Conservation (phyloP, 2,888 invertebrate species). For the Blera fallax region DNA sequence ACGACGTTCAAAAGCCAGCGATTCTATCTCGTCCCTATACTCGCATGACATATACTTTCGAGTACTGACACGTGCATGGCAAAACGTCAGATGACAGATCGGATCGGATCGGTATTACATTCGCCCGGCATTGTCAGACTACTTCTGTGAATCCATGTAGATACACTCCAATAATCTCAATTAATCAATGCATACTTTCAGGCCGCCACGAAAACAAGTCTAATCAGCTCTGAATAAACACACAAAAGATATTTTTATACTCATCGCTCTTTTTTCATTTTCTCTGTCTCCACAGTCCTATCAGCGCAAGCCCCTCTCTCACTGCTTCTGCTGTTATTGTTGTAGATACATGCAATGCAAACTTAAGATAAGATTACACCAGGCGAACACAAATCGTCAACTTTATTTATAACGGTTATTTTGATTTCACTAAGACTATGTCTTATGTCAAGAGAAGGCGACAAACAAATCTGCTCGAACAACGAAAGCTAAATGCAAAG, state of each 20-base stretch:
- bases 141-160: constrained; percentile 11
- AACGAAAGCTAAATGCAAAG: constrained; percentile 61
- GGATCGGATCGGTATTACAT: no score
- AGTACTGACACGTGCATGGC: no score
- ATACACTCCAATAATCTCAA: neutral
- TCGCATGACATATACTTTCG: no score
- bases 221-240: neutral
- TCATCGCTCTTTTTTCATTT: neutral
- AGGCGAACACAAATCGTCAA: constrained; percentile 60
- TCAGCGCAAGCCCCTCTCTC: neutral
- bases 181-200: constrained; percentile 9
- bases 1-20: no score
- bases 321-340: neutral
- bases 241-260: neutral
- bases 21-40: no score
- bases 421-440: constrained; percentile 63
- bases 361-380: constrained; percentile 69
- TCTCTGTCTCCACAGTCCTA: neutral
- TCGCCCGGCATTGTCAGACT: no score
- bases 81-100: no score
- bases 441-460: constrained; percentile 69
- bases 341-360: constrained; percentile 63
- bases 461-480: constrained; percentile 62
- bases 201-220: neutral
- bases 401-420: constrained; percentile 70